Evolutionary conservation across 2,888 invertebrate species (phyloP).

Genomic region (Timandra comae): DNA sequence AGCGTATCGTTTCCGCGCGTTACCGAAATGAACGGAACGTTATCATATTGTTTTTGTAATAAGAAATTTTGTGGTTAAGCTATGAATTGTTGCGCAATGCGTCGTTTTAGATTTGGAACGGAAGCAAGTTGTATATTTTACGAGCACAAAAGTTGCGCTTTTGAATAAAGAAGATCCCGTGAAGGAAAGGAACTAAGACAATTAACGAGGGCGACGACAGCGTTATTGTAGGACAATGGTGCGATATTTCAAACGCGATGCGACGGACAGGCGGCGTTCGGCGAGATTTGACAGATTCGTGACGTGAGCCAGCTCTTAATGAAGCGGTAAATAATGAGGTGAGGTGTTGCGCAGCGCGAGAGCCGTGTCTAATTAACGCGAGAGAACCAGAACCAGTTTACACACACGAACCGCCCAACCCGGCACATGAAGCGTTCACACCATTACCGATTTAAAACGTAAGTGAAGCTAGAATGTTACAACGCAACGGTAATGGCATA

Average conservation of each 20-base stretch:
- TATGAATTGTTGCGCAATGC: slow-evolving; percentile 48
- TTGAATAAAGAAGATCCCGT: slow-evolving; percentile 41
- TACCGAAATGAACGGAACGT: slow-evolving; percentile 49
- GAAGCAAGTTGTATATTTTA: slow-evolving; percentile 51
- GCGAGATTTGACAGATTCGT: slow-evolving; percentile 68
- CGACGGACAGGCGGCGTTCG: slow-evolving; percentile 50
- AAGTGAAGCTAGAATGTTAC: slow-evolving; percentile 27
- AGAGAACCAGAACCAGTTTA: slow-evolving; percentile 47
- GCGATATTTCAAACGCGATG: slow-evolving; percentile 62
- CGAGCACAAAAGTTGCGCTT: slow-evolving; percentile 42
- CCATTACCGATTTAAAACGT: slow-evolving; percentile 34
- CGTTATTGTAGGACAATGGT: slow-evolving; percentile 67
- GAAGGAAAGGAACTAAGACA: slow-evolving; percentile 53
- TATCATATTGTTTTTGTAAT: slow-evolving; percentile 54
- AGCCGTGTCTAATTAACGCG: slow-evolving; percentile 67
- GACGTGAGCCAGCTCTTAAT: slow-evolving; percentile 71
- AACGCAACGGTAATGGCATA: slow-evolving; percentile 32
- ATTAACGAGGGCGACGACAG: slow-evolving; percentile 68
- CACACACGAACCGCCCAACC: slow-evolving; percentile 32
- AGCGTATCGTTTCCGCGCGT: slow-evolving; percentile 55
- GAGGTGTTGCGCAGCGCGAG: slow-evolving; percentile 62
- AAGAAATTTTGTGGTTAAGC: slow-evolving; percentile 46
- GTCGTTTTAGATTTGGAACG: slow-evolving; percentile 38
- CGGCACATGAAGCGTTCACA: slow-evolving; percentile 37
- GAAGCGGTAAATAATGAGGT: slow-evolving; percentile 74